Evolutionary conservation across 92 coral and sea anemone species (phyloP).

Genomic region (Parazoanthus darwini): DNA sequence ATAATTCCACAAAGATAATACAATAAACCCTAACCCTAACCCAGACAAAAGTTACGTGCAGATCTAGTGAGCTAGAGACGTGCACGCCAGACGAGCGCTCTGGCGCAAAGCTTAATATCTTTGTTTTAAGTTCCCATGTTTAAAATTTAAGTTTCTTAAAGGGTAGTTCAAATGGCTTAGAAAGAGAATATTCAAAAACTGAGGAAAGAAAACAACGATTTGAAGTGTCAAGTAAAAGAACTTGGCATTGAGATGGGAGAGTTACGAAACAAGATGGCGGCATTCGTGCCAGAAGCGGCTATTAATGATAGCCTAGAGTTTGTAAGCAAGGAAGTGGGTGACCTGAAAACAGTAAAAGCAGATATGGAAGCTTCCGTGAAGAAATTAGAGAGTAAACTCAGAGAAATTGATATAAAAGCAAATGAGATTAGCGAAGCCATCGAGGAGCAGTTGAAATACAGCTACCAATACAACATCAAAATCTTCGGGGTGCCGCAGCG

Average conservation of each 20-base stretch:
- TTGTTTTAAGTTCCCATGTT: background rate
- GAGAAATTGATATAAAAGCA: slow-evolving; percentile 29
- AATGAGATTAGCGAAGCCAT: slow-evolving; percentile 51
- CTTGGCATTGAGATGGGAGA: slow-evolving; percentile 27
- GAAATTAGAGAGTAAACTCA: slow-evolving; percentile 18
- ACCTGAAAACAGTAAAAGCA: slow-evolving; percentile 23
- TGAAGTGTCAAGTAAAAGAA: slow-evolving; percentile 33
- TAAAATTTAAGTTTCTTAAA: too few species aligned
- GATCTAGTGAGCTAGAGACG: background rate
- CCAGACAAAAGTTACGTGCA: too few species aligned
- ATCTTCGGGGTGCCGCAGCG: slow-evolving; percentile 55
- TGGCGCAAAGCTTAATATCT: background rate
- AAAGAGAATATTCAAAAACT: slow-evolving; percentile 9
- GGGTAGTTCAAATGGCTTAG: background rate
- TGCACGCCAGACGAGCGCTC: slow-evolving; percentile 21
- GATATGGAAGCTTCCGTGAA: slow-evolving; percentile 29
- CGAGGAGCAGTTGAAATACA: slow-evolving; percentile 49
- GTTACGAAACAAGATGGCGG: slow-evolving; percentile 32
- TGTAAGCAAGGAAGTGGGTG: slow-evolving; percentile 20
- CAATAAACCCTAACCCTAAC: too few species aligned
- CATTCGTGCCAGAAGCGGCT: slow-evolving; percentile 5
- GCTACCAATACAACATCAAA: slow-evolving; percentile 64
- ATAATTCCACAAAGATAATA: too few species aligned
- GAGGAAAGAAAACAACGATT: slow-evolving; percentile 18
- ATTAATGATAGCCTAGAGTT: slow-evolving; percentile 10